These are phyloP conservation scores for Tachuris rubrigastra DNA, from an alignment of 2,113 vertebrate genomes.

Conservation along the genomic window DNA sequence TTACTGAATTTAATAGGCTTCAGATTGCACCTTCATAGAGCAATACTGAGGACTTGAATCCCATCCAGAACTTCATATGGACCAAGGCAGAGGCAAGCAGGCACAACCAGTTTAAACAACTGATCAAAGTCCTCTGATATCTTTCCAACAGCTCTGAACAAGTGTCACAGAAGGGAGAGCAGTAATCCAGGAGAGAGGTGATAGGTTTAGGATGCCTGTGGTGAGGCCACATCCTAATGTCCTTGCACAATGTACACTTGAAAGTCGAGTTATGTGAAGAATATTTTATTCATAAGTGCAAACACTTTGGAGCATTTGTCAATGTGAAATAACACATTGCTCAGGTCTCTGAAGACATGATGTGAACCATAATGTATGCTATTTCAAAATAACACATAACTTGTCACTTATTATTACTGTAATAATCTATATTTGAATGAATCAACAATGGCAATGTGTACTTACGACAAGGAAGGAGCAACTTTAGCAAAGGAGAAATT, in stretches of 20 bases:
- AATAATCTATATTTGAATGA: conserved; percentile 27
- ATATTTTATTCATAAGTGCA: conserved; percentile 21
- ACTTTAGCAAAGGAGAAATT: not conserved
- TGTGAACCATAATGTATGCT: conserved; percentile 50
- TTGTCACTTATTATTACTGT: conserved; percentile 44
- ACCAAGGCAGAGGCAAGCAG: not conserved
- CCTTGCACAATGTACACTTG: not conserved
- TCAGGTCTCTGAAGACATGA: conserved; percentile 42
- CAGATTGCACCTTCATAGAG: not conserved
- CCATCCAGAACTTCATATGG: not conserved
- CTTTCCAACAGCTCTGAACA: not conserved
- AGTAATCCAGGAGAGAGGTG: not conserved
- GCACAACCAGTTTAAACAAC: not conserved
- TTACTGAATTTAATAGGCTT: not conserved
- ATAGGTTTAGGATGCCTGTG: not conserved
- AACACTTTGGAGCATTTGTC: conserved; percentile 12
- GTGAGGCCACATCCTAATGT: not conserved
- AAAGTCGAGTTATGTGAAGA: not conserved
- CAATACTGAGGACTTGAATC: not conserved
- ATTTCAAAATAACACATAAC: conserved; percentile 59
- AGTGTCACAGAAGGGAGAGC: not conserved
- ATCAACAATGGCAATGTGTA: not conserved
- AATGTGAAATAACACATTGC: conserved; percentile 26
- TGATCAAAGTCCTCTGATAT: not conserved
- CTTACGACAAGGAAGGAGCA: not conserved